Base-by-base conservation (phyloP, 2,113 vertebrate species). In the Neotoma lepida region DNA sequence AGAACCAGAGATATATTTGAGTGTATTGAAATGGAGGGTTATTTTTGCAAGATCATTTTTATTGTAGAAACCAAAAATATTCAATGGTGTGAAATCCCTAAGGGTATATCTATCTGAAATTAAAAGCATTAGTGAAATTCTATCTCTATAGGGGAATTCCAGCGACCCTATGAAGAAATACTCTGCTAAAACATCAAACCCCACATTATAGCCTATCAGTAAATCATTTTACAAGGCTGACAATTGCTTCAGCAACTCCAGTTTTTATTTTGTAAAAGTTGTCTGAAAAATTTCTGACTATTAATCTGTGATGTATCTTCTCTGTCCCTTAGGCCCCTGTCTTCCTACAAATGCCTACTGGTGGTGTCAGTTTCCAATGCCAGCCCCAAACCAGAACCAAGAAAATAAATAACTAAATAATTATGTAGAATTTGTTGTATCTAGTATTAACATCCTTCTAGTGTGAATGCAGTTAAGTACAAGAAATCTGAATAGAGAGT, bases 391-490 rank as follows among this genome's bases (percentile, higher is more conserved):
- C 1, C 4, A 18, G 6, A 92, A 33, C 35, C 0, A 63, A 26
- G 4, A 58, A 94, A 84, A 88, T 94, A 35, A 80, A n/a, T 64
- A 33, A 39, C 17, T 33, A 46, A 64, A 1, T 91, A 64, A 44
- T 14, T 93, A 1, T 68, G 68, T 33, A 2, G 2, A 14, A 24
- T 58, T 63, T 88, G 6, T n/a, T 76, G 7, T 1, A 35, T 81
- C 35, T 39, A 94, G 17, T 41, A 22, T 56, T 44, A 93, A 66
- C 30, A 85, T 81, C 28, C 13, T 46, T 39, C 74, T 44, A 93
- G 80, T 20, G 66, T 41, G 30, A 90, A 97, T 95, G 39, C 56
- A 92, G 1, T 46, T 70, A 93, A 94, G 54, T 39, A 58, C 63
- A 92, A 63, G 58, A 95, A 95, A 88, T 91, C 1, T 61, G 63